Base-by-base conservation (phyloP, 1,140 invertebrate genomes). In the Drosophila orena region DNA sequence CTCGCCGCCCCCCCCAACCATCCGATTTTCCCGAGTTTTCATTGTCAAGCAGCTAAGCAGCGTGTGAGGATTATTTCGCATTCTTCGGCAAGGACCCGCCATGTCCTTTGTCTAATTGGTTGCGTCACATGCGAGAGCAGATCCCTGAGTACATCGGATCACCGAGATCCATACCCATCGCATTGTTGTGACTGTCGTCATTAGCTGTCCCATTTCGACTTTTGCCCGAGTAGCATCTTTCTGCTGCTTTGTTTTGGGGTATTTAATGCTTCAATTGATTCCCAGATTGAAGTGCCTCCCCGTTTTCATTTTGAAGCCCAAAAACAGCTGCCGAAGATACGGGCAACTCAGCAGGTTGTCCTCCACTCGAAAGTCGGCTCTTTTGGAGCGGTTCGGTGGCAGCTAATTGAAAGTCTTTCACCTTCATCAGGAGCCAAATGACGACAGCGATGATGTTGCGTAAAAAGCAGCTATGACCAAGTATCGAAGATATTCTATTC, bases 261-360 rank as follows among this genome's bases (percentile, higher is more conserved):
- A 89, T 89, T 88, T 88, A 84, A 88, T 88, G 84, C 84, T 89
- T 88, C 85, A 84, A 88, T 84, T 89, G 85, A 70, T 88, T 79
- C 69, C 69, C 77, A 78, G 75, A 86, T 86, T 75, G 81, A 86
- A 86, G 69, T 74, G 57, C 60, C 55, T 79, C 56, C 54, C 64
- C 53, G 49, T 37, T 59, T 70, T n/a, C n/a, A n/a, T n/a, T n/a
- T n/a, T n/a, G n/a, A n/a, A n/a, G 46, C 47, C 79, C 35, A 40
- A 52, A 66, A 77, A 55, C 83, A 83, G 83, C 62, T 60, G 47
- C 42, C 38, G 14, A 42, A 38, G 40, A 59, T 56, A 17, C 27
- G 40, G 20, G 69, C 50, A 8, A 7, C 30, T 8, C 30, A 30
- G 30, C 30, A 30, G 30, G 30, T 30, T 30, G 79, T 54, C 71